Conservation (phyloP, 2,797 vertebrate genomes). For the Sebastes hubbsi region DNA sequence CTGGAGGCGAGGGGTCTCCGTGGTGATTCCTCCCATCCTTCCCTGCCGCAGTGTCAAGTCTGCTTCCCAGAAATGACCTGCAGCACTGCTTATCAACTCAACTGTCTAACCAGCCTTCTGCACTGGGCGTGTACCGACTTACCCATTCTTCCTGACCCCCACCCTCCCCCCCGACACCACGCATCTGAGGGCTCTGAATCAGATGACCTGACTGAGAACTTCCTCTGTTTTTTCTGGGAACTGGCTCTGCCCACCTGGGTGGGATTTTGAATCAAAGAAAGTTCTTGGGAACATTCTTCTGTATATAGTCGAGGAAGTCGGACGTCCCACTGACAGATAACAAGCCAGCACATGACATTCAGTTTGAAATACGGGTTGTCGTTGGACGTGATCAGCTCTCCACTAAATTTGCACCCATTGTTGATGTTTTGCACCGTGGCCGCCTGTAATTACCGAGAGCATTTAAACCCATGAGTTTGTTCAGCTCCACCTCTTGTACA, state of each 20-base stretch:
- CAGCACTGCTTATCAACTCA: slow-evolving; percentile 26
- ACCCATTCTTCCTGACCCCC: slow-evolving; percentile 34
- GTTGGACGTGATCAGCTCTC: slow-evolving; percentile 20
- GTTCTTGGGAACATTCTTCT: slow-evolving; percentile 48
- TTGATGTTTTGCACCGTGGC: slow-evolving; percentile 31
- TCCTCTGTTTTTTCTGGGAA: slow-evolving; percentile 67
- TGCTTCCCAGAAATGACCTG: slow-evolving; percentile 67
- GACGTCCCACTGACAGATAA: slow-evolving; percentile 32
- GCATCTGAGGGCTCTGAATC: slow-evolving; percentile 50
- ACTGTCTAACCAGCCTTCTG: slow-evolving; percentile 17
- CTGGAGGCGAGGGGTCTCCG: slow-evolving; percentile 41
- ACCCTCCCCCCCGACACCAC: background rate
- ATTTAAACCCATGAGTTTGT: slow-evolving; percentile 34
- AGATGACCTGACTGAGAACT: slow-evolving; percentile 59
- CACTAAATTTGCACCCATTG: slow-evolving; percentile 39
- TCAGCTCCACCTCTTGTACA: slow-evolving; percentile 23
- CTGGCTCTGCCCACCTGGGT: background rate
- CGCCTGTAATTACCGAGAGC: slow-evolving; percentile 56
- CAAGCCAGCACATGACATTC: slow-evolving; percentile 23
- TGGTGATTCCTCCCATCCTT: slow-evolving; percentile 72
- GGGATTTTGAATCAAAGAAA: slow-evolving; percentile 54
- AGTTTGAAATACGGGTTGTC: slow-evolving; percentile 11
- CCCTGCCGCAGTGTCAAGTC: slow-evolving; percentile 20
- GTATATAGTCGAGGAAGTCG: slow-evolving; percentile 42
- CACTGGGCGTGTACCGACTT: slow-evolving; percentile 39